Evolutionary conservation across 1,140 invertebrate species (phyloP), one percentile per base, ranked within the genome.

Genomic region (Drosophila ohnishii): DNA sequence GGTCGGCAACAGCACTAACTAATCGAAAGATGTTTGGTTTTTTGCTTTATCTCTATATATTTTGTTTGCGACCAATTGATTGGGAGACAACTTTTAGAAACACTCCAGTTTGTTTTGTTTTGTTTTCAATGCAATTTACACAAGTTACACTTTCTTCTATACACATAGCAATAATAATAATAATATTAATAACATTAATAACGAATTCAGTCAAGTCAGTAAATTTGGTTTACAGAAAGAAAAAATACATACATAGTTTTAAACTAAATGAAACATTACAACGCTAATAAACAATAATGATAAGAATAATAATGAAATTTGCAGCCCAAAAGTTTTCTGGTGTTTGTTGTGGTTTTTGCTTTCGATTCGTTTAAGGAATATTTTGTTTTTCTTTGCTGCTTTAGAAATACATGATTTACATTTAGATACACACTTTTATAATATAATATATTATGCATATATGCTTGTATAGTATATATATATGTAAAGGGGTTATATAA

Each of bases 191-290:
- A 86, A 86, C 83, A 86, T 86, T 88, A 73, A 87, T 86, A 83
- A 86, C 84, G 80, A 86, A 86, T 86, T 86, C 83, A 86, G 83
- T 86, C 83, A 87, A 83, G 83, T 86, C 83, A 83, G 83, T 86
- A 83, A 86, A 87, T 86, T 86, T 86, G 83, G 83, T 86, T 86
- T 86, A 72, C 79, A 86, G 72, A 88, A 87, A 80, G 73, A 88
- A 88, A 84, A 50, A 50, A 71, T 79, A 79, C 61, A 84, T 53
- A 35, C 60, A 80, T 59, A 63, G 50, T 60, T 67, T 76, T 64
- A 64, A 79, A 72, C 58, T 58, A 78, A 69, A 75, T 35, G 65
- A 50, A 67, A 35, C 45, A 55, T 50, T 50, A 66, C 78, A 69
- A 70, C 76, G 63, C 72, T 69, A 67, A 59, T 80, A 86, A 81